Evolutionary conservation across 2,888 invertebrate species (phyloP), one percentile per base, ranked within the genome.

Genomic region (Dryobota labecula): DNA sequence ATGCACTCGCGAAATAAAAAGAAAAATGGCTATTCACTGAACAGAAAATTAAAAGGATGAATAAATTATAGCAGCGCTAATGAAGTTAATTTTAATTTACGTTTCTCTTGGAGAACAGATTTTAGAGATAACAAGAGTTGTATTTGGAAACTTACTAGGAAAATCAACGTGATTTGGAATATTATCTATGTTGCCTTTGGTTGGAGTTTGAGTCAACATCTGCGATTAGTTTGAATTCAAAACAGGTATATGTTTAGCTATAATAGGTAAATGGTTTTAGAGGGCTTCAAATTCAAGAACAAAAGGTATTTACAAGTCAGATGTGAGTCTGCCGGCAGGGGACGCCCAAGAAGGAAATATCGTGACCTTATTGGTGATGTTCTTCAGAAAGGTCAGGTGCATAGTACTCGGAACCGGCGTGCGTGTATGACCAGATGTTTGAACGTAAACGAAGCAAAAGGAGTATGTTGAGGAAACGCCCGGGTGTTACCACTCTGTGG

Each of bases 51-150:
- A 62, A 58, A 63, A 51, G 36, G 13, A 61, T 70, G 66, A 71
- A 71, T 71, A 77, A 66, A 77, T 71, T 60, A 71, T 49, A 41
- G 38, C 27, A 15, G 27, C 24, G 56, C 30, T 63, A 58, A 71
- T 66, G 36, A 65, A 77, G 47, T 53, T 41, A 33, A 77, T 71
- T 66, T 53, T 58, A 43, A 53, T 58, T 53, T 15, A 38, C 7
- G 30, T 38, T 57, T 75, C 20, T 57, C 24, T 75, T 13, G 20
- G 38, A 1, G 13, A 51, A 75, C 13, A 27, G 20, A 58, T 76
- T 45, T 73, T 57, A 24, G 0, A 74, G 20, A 51, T 57, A 11
- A 27, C 13, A 33, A 24, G 18, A 63, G 18, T n/a, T 57, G 13
- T 43, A n/a, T 51, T 54, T 24, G 27, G 8, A 51, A 36, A 43